These are phyloP conservation scores for Scartelaos histophorus DNA, from an alignment of 2,113 vertebrate species.

Conservation along the genomic window DNA sequence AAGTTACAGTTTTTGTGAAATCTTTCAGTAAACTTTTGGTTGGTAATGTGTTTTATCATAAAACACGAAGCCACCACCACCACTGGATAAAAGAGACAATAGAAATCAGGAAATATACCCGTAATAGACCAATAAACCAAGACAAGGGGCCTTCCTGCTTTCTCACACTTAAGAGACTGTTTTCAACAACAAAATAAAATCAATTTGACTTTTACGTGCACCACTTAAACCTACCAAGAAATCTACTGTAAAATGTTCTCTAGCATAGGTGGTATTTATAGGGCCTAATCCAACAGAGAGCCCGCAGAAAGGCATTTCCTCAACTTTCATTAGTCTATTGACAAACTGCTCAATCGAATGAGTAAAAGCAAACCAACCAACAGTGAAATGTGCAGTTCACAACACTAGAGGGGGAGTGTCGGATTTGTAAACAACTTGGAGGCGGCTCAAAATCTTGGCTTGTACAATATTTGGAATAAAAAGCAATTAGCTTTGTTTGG, in stretches of 20 bases:
- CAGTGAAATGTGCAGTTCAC: neutral
- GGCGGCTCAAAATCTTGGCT: constrained; percentile 7
- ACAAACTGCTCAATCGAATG: neutral
- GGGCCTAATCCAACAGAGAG: neutral
- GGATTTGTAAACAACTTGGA: constrained; percentile 18
- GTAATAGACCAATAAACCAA: too few relatives aligned
- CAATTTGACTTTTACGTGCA: neutral
- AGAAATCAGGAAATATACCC: too few relatives aligned
- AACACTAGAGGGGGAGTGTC: constrained; percentile 1
- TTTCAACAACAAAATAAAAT: too few relatives aligned
- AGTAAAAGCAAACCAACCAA: neutral
- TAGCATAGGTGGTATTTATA: neutral
- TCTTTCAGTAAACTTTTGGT: neutral
- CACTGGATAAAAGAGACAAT: too few relatives aligned
- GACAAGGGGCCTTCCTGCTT: too few relatives aligned
- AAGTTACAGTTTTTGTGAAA: neutral
- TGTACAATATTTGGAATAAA: constrained; percentile 25
- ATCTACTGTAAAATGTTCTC: neutral
- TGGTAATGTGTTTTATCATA: neutral
- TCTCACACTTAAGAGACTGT: too few relatives aligned
- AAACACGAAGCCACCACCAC: neutral
- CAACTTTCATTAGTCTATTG: constrained; percentile 1
- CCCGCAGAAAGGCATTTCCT: neutral
- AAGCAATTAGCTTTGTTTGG: constrained; percentile 25
- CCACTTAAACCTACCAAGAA: neutral